Base-by-base conservation (phyloP, 2,797 vertebrate genomes). In the Ptychadena robeensis region DNA sequence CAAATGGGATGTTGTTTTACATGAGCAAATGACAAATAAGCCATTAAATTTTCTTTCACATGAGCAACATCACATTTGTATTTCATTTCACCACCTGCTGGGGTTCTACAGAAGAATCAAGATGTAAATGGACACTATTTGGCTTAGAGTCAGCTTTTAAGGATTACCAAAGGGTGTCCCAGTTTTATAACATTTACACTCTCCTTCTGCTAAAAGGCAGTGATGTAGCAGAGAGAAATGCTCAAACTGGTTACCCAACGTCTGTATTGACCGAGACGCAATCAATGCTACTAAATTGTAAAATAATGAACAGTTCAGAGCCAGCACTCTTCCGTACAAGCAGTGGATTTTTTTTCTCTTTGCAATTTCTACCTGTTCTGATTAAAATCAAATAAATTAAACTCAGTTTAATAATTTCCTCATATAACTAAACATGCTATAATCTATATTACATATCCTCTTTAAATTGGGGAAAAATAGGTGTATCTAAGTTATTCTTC, bases 21-120 rank as follows among this genome's bases (percentile, higher is more conserved):
- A 76, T 9, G 72, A 69, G 27, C 68, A 76, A 85, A 85, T 76
- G 83, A 80, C 78, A 85, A 85, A 81, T 74, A 81, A 85, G 57
- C 76, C 83, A 85, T 85, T 85, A 85, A 9, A 80, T 80, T 85
- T 76, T 28, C 72, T 85, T 85, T 85, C 78, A 85, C 83, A 80
- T 85, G 78, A 85, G 37, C 72, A 85, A 53, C 83, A 81, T 81
- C 78, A 85, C 83, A 80, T 85, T 85, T 85, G 78, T 80, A 80
- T 76, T 76, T 70, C 83, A 85, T 81, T 81, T 81, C 66, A 87
- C 12, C 61, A 86, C 69, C 85, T 87, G 73, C 38, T 87, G 86
- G 30, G 86, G 81, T 85, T 64, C 87, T 82, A 48, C 63, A 74
- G 82, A 86, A 44, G 79, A 81, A 4, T 88, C 61, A 35, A 70